Percentiles rank a stretch among this genome's conserved stretches.
These are phyloP conservation scores for Drosophila ananassae DNA, from an alignment of 1,140 invertebrate species.

Conservation along the genomic window DNA sequence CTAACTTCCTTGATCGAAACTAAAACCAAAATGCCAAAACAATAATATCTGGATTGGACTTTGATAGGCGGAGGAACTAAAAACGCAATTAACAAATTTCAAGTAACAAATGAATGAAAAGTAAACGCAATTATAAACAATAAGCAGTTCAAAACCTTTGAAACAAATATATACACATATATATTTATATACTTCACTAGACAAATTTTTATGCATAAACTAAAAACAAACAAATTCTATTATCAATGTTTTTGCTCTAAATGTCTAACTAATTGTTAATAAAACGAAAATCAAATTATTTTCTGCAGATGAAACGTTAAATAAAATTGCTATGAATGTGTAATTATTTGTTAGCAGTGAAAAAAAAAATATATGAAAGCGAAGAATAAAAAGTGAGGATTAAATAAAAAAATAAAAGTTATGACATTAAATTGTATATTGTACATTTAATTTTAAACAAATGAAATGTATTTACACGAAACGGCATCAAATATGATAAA, in stretches of 20 bases:
- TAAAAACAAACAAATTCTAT: slow-evolving; percentile 68
- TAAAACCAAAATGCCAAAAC: slow-evolving; percentile 65
- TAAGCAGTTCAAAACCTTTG: slow-evolving; percentile 77
- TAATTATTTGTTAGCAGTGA: slow-evolving; percentile 70
- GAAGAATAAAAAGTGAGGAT: slow-evolving; percentile 10
- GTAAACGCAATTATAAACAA: slow-evolving; percentile 80
- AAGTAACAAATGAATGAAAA: slow-evolving; percentile 73
- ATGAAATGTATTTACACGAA: slow-evolving; percentile 69
- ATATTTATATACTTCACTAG: slow-evolving; percentile 77
- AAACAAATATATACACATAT: slow-evolving; percentile 73
- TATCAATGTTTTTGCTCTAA: slow-evolving; percentile 83
- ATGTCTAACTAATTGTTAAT: slow-evolving; percentile 81
- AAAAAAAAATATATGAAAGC: slow-evolving; percentile 30
- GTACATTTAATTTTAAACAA: slow-evolving; percentile 69
- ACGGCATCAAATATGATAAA: slow-evolving; percentile 45
- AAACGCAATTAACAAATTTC: slow-evolving; percentile 64
- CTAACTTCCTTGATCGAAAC: slow-evolving; percentile 53
- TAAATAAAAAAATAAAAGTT: slow-evolving; percentile 44
- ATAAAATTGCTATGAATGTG: slow-evolving; percentile 67
- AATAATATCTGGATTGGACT: slow-evolving; percentile 55
- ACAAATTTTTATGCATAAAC: slow-evolving; percentile 77
- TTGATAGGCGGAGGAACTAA: slow-evolving; percentile 38
- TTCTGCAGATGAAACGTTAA: slow-evolving; percentile 68
- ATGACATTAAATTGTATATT: slow-evolving; percentile 71
- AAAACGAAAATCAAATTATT: slow-evolving; percentile 64